Conservation (phyloP, 30 jellyfish, hydroid and myxozoan genomes). For the Phacellophora camtschatica region DNA sequence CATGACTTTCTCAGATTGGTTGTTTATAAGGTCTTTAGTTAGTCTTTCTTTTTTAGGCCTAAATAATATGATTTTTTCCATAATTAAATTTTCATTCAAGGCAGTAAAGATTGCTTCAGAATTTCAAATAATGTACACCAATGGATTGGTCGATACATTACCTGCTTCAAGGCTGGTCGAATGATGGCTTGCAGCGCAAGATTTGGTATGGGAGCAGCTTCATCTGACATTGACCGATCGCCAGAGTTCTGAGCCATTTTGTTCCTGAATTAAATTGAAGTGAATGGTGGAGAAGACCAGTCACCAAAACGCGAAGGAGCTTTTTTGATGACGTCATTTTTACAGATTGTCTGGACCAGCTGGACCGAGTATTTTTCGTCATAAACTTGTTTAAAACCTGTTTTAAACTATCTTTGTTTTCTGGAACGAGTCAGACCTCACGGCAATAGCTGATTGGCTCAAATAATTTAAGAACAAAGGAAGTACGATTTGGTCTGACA, state of each 20-base stretch:
- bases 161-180: conserved; percentile 93
- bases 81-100: no score
- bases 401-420: neutral
- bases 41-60: no score
- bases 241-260: conserved; percentile 90
- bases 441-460: conserved; percentile 8
- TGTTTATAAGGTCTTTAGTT: no score
- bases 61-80: no score
- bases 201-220: conserved; percentile 88
- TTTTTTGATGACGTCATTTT: neutral
- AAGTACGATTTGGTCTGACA: conserved; percentile 7
- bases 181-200: conserved; percentile 94
- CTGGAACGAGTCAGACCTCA: conserved; percentile 37
- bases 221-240: conserved; percentile 67
- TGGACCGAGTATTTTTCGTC: no score
- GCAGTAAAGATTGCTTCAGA: no score
- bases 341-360: neutral
- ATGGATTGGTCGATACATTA: neutral
- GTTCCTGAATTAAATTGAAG: no score
- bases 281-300: neutral
- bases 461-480: neutral
- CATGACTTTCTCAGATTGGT: no score
- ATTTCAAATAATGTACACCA: no score
- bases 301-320: neutral
- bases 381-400: conserved; percentile 23